These are phyloP conservation scores for Morelia viridis DNA, from an alignment of 2,797 vertebrate species.

Conservation along the genomic window DNA sequence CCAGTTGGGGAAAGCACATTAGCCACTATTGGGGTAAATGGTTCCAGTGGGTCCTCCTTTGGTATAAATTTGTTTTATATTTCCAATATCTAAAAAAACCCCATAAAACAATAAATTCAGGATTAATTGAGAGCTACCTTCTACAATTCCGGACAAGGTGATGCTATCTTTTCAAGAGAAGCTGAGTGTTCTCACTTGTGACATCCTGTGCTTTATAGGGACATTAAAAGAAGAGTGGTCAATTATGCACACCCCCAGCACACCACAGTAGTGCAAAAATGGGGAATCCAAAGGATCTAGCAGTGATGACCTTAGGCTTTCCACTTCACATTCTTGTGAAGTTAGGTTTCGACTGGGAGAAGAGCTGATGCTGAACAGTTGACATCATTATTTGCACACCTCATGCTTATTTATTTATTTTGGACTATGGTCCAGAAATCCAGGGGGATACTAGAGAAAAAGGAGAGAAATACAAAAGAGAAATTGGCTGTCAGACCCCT, in stretches of 20 bases:
- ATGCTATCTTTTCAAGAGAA: not conserved
- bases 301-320: not conserved
- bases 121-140: not conserved
- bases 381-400: conserved; percentile 7
- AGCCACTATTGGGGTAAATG: not conserved
- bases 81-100: no score
- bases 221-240: not conserved
- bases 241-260: not conserved
- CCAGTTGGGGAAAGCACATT: not conserved
- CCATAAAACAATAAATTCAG: not conserved
- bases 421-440: conserved; percentile 17
- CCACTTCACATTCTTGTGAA: not conserved
- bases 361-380: not conserved
- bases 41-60: not conserved
- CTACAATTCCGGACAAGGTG: not conserved
- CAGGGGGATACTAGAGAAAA: not conserved
- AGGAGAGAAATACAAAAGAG: no score
- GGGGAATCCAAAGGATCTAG: not conserved
- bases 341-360: not conserved
- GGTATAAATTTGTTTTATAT: not conserved
- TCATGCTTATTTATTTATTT: not conserved
- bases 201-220: not conserved
- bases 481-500: not conserved
- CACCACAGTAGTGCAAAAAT: not conserved
- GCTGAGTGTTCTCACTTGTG: not conserved